Percentiles rank a stretch among this genome's conserved stretches.
Evolutionary conservation across 1,140 invertebrate genomes (phyloP).

Genomic region (Tenebrio molitor): DNA sequence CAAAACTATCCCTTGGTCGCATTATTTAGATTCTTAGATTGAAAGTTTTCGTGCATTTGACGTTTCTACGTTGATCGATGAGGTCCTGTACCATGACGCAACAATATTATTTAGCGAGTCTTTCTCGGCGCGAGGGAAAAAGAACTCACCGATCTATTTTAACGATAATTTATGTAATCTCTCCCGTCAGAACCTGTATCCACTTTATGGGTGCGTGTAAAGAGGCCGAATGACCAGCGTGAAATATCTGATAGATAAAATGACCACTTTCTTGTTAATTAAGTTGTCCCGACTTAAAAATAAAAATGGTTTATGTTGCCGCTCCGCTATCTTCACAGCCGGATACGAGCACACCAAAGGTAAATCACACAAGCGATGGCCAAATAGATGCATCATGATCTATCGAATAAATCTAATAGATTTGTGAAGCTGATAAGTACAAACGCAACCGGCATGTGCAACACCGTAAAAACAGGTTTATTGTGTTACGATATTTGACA

Average conservation of each 20-base stretch:
- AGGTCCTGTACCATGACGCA: slow-evolving; percentile 4
- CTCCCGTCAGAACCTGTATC: slow-evolving; percentile 20
- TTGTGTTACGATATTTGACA: too few species aligned
- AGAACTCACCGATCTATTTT: slow-evolving; percentile 6
- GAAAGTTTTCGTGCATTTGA: neutral
- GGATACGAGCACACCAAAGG: too few species aligned
- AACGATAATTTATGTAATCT: slow-evolving; percentile 26
- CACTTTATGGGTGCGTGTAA: slow-evolving; percentile 33
- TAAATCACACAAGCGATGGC: too few species aligned
- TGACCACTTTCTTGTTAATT: slow-evolving; percentile 36
- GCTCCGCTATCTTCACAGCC: slow-evolving; percentile 1
- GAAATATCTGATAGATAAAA: slow-evolving; percentile 39
- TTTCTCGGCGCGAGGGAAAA: neutral
- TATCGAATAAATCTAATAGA: too few species aligned
- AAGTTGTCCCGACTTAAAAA: slow-evolving; percentile 28
- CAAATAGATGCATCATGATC: too few species aligned
- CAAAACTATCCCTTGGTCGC: too few species aligned
- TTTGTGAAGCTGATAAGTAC: too few species aligned
- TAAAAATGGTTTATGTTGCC: slow-evolving; percentile 22
- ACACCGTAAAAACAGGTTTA: too few species aligned
- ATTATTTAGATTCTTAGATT: neutral
- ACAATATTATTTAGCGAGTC: slow-evolving; percentile 6
- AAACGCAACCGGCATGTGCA: too few species aligned
- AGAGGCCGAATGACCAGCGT: slow-evolving; percentile 25
- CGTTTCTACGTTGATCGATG: slow-evolving; percentile 11